Evolutionary conservation across 1,140 invertebrate genomes (phyloP), one percentile per base, ranked within the genome.

Genomic region (Mizuhopecten yessoensis): DNA sequence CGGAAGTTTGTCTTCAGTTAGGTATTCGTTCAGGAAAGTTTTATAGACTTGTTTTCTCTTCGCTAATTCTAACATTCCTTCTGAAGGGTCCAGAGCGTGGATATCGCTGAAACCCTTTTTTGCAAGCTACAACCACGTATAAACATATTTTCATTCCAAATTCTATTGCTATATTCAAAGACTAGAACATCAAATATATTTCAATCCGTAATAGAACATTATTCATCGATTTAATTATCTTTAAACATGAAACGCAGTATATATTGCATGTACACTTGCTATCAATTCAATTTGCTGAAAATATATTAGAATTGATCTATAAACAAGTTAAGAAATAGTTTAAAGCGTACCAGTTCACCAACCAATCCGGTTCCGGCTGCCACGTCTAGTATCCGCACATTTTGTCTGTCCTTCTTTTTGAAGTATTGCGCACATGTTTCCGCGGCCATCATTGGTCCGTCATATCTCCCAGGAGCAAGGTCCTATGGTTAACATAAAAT

Each of bases 361-460:
- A 96, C 94, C 45, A 94, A 86, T 33, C 96, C 96, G 36, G 96
- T 96, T 34, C 96, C 96, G 88, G 95, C 95, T 13, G 95, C 96
- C 17, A 96, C 94, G 89, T 96, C 96, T 33, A 96, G 88, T 39
- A 96, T 92, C 5, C 86, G 33, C 7, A 90, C 45, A 20, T 29
- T 34, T 23, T 90, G 39, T 29, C 92, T 75, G 33, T 90, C 33
- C 3, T 87, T 86, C 20, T 45, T 11, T 0, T 36, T 42, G 57
- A 88, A 91, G 11, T 42, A 39, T 20, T 91, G 45, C 34, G 39
- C 89, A 20, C 91, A 33, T 33, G 88, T 57, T 20, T 93, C 92
- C 0, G 90, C 89, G 15, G 90, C 92, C 33, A 91, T 42, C 33
- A 87, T 88, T 20, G 92, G 92, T n/a, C 92, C 92, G 36, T 86